Percentiles rank a stretch among this genome's conserved stretches.
These are phyloP conservation scores for Argentina silus DNA, from an alignment of 2,797 vertebrate species.

Conservation along the genomic window DNA sequence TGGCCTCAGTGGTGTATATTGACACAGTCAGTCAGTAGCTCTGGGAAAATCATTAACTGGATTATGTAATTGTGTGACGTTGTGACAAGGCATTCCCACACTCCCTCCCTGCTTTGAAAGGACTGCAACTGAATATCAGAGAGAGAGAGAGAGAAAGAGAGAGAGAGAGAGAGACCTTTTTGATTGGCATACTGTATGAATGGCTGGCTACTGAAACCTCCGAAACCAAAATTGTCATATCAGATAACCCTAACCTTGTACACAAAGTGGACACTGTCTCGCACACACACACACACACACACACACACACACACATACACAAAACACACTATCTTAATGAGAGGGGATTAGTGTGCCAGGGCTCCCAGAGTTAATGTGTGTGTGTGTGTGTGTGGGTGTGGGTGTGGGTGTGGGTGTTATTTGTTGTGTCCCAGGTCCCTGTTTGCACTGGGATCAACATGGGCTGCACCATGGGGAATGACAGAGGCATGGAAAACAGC, in stretches of 20 bases:
- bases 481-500: constrained; percentile 19
- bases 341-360: constrained; percentile 36
- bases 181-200: too few species aligned
- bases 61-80: constrained; percentile 46
- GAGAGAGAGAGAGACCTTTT: not conserved
- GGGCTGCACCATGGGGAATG: constrained; percentile 15
- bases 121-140: not conserved
- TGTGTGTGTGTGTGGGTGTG: constrained; percentile 14
- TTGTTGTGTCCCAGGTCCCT: constrained; percentile 32
- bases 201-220: too few species aligned
- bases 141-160: not conserved
- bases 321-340: constrained; percentile 32
- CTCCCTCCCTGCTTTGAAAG: not conserved
- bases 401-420: constrained; percentile 8
- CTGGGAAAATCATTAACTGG: constrained; percentile 47
- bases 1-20: constrained; percentile 27
- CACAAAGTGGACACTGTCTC: not conserved
- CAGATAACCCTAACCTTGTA: too few species aligned
- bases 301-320: constrained; percentile 17
- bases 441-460: constrained; percentile 38
- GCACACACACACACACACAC: constrained; percentile 3
- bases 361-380: not conserved
- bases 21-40: constrained; percentile 25
- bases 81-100: constrained; percentile 2
- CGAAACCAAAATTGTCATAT: too few species aligned